phyloP scores from a whole-genome alignment of 2,888 invertebrate genomes.

The Ormyrus pomaceus region DNA sequence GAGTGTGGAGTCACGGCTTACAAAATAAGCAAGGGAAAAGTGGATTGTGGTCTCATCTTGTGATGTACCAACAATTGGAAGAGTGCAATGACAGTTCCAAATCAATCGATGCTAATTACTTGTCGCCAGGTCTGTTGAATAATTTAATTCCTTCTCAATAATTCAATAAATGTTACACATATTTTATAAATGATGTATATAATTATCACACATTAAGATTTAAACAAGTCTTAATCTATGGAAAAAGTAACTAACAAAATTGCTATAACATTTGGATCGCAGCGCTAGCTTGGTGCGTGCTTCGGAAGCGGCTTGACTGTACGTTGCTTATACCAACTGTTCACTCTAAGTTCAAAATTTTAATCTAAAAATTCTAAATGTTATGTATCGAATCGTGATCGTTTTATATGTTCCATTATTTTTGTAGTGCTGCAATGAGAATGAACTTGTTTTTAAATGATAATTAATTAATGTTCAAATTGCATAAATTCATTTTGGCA shows the following conservation, averaged over 20 bases:
- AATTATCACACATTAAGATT: conserved; percentile 20
- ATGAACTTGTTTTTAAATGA: not conserved
- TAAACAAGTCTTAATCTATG: not conserved
- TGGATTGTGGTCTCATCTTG: conserved; percentile 96
- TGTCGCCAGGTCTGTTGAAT: conserved; percentile 79
- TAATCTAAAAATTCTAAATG: conserved; percentile 22
- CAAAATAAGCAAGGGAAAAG: conserved; percentile 98
- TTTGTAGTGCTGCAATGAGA: not conserved
- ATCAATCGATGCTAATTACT: conserved; percentile 79
- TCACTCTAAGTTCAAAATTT: conserved; percentile 30
- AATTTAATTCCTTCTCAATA: not conserved
- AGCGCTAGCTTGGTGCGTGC: conserved; percentile 95
- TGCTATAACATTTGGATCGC: conserved; percentile 73
- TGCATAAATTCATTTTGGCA: not conserved
- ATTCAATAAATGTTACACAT: conserved; percentile 1
- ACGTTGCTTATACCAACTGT: conserved; percentile 77
- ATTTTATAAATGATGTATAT: conserved; percentile 39
- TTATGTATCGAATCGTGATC: conserved; percentile 23
- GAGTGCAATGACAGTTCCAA: conserved; percentile 80
- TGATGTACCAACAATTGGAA: conserved; percentile 91
- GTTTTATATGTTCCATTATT: not conserved
- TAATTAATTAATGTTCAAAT: not conserved
- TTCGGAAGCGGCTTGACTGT: conserved; percentile 94
- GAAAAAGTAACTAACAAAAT: conserved; percentile 50
- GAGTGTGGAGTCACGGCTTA: conserved; percentile 98